These are phyloP conservation scores for Schizaphis graminum DNA, from an alignment of 2,888 invertebrate species.

Conservation along the genomic window DNA sequence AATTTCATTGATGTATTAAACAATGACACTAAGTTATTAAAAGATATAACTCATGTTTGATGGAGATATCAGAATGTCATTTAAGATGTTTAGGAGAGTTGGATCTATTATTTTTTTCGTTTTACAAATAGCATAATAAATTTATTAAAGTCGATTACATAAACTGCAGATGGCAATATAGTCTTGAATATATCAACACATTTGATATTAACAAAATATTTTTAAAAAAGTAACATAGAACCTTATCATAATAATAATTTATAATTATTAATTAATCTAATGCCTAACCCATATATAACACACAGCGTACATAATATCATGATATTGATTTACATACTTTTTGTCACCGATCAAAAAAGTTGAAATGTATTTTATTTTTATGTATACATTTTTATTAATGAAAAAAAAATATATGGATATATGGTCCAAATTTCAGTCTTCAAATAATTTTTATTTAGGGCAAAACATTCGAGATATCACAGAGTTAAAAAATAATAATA, in stretches of 20 bases:
- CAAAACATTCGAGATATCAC: constrained; percentile 61
- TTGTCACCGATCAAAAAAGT: constrained; percentile 20
- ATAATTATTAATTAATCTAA: background rate
- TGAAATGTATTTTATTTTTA: background rate
- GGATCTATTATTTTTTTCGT: background rate
- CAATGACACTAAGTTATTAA: background rate
- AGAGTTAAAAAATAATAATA: constrained; percentile 56
- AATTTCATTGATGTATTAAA: background rate
- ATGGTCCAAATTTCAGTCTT: constrained; percentile 62
- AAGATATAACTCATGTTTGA: background rate
- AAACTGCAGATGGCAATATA: background rate
- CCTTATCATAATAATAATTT: background rate
- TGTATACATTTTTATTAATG: constrained; percentile 14
- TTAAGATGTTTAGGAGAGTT: background rate
- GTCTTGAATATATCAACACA: background rate
- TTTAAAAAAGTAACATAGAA: background rate
- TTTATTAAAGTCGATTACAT: background rate
- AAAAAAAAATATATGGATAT: constrained; percentile 57
- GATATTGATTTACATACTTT: background rate
- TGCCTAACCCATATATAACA: background rate
- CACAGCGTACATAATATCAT: background rate
- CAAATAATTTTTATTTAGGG: constrained; percentile 55
- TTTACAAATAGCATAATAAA: background rate
- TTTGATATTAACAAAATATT: background rate
- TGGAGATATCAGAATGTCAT: background rate